Conservation (phyloP, 2,888 invertebrate genomes). For the Barypeithes pellucidus region DNA sequence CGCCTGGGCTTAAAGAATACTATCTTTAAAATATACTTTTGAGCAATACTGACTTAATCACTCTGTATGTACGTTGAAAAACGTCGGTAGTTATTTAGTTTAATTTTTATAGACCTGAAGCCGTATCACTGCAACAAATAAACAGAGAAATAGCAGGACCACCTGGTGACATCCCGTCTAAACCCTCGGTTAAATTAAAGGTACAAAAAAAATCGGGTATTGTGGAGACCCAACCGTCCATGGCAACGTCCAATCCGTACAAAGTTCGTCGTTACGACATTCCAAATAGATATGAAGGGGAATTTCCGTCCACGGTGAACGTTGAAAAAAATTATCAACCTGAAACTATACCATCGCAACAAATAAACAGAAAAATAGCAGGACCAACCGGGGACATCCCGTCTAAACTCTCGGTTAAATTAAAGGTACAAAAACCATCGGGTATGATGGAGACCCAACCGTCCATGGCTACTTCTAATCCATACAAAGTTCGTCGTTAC, state of each 20-base stretch:
- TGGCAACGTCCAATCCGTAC: conserved; percentile 28
- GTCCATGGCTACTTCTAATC: conserved; percentile 18
- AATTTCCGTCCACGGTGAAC: conserved; percentile 62
- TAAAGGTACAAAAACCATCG: conserved; percentile 49
- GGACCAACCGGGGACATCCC: conserved; percentile 55
- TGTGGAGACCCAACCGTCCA: background rate
- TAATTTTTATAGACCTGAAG: conserved; percentile 5
- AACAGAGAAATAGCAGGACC: background rate
- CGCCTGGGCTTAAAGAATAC: too few relatives aligned
- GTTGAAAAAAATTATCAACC: conserved; percentile 69
- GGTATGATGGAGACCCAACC: background rate
- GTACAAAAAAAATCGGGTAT: conserved; percentile 17
- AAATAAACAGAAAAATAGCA: background rate
- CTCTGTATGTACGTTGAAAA: too few relatives aligned
- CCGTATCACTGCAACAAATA: background rate
- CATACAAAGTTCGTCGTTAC: conserved; percentile 69
- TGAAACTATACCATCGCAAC: too few relatives aligned
- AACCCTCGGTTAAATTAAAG: conserved; percentile 59
- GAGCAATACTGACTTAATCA: too few relatives aligned
- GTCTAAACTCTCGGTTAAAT: conserved; percentile 58
- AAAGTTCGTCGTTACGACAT: conserved; percentile 72
- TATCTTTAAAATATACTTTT: too few relatives aligned
- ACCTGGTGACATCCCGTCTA: conserved; percentile 57
- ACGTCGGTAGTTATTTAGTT: background rate
- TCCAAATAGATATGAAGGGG: conserved; percentile 68